Evolutionary conservation across 2,888 invertebrate species (phyloP), one percentile per base, ranked within the genome.

Genomic region (Ametastegia equiseti): DNA sequence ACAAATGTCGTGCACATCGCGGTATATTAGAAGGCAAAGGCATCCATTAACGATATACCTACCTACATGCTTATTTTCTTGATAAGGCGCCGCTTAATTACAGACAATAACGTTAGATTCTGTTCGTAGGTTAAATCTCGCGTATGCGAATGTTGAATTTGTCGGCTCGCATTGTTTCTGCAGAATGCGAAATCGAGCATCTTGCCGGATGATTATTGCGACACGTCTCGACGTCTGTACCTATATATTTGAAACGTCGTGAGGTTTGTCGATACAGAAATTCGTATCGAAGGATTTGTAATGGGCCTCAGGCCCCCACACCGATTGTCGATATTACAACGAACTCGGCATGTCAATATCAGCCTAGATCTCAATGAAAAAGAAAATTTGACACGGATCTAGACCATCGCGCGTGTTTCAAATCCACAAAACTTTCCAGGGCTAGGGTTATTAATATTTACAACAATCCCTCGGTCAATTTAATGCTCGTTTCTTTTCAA

Each of bases 331-430:
- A 84, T 84, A 83, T 82, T 81, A 85, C 84, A 82, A 79, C 78
- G 81, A 80, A 47, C 30, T 15, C 57, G 81, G 84, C 84, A 85
- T 86, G 71, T 82, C 84, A 85, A 86, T 86, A 67, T 84, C 85
- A 84, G 78, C 83, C 85, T 82, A 77, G 82, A 86, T 86, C 78
- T 83, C 83, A 83, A 84, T 80, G 80, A 82, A 75, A 82, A 80
- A 33, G 63, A 78, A 81, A 79, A 81, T 65, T 81, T 60, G 78
- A 78, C 78, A 78, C 60, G 42, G 78, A 78, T 78, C 42, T 63
- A 54, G 19, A 50, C 15, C 71, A 63, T 9, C 57, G 60, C 60
- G 78, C 78, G 78, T 78, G 78, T 78, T 30, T 42, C 15, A 78
- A 78, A 78, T 78, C 33, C 7, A 45, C 15, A 78, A 78, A 78